Percentiles rank a stretch among this genome's conserved stretches.
Evolutionary conservation across 2,797 vertebrate species (phyloP).

Genomic region (Champsocephalus esox): DNA sequence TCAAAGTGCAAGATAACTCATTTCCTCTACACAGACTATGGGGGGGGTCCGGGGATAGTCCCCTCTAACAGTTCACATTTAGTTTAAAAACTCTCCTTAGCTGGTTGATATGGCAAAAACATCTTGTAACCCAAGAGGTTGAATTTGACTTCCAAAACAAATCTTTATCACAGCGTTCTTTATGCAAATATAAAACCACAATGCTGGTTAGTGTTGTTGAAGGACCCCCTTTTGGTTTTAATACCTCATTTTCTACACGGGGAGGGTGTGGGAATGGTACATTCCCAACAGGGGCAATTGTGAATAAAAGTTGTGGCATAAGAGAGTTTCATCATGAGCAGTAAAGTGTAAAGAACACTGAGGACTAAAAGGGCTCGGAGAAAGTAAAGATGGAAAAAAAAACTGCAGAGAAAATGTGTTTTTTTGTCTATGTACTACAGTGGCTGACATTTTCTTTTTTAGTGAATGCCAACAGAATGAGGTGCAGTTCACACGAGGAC

Average conservation of each 20-base stretch:
- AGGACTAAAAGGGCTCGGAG: not conserved
- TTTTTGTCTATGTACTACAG: not conserved
- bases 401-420: not conserved
- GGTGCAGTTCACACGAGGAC: constrained; percentile 1
- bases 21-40: not conserved
- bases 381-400: not conserved
- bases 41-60: not conserved
- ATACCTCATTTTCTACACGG: not conserved
- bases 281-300: too few relatives aligned
- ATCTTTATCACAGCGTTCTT: not conserved
- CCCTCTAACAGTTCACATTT: not conserved
- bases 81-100: not conserved
- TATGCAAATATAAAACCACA: not conserved
- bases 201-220: not conserved
- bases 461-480: not conserved
- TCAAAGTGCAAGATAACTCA: not conserved
- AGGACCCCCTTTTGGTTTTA: not conserved
- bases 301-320: not conserved
- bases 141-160: not conserved
- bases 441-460: not conserved
- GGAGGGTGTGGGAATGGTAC: not conserved
- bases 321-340: not conserved
- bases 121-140: constrained; percentile 6
- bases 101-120: not conserved
- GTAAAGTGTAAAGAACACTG: not conserved